Base-by-base conservation (phyloP, 2,888 invertebrate genomes). In the Rhyacophila evoluta region DNA sequence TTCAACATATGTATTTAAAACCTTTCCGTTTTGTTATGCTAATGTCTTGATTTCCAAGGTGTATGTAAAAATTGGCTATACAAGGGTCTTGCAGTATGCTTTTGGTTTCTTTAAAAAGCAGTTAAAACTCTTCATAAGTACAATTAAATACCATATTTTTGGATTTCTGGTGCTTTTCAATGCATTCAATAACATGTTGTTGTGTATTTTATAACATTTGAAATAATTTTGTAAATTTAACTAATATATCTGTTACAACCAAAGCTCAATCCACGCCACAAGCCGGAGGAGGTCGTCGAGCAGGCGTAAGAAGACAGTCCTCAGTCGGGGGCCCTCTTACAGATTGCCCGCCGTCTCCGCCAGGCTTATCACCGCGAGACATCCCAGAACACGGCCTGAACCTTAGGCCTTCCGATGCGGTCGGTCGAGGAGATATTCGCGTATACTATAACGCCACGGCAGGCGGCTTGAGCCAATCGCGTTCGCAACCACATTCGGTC, bases 271-370 rank as follows among this genome's bases (percentile, higher is more conserved):
- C 92, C 27, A 92, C 92, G 72, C 92, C 92, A 27, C 92, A 89
- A 84, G 89, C 92, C 81, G 86, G 87, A 74, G 90, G 91, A 82
- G 89, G 92, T 83, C 89, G 92, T 81, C 88, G 91, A 75, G 89
- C 90, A 71, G 91, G 90, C 12, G 92, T 92, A 75, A 88, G 92
- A 12, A 89, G 92, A 25, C 92, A 92, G 85, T 92, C 92, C 6
- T 92, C 92, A 0, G 91, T 91, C 83, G 92, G 92, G 1, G 91
- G 91, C 0, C 87, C 92, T 83, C 90, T 91, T 83, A 91, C 91
- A 84, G 89, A 91, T 84, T 92, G 92, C 38, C 92, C 92, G 3
- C 86, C 87, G 74, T 86, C 85, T 72, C 86, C 85, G 67, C 85
- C 88, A 72, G 86, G 86, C 39, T 87, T 78, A 41, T 79, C 86